Evolutionary conservation across 2,113 vertebrate genomes (phyloP), one percentile per base, ranked within the genome.

Genomic region (Cyprinodon tularosa): DNA sequence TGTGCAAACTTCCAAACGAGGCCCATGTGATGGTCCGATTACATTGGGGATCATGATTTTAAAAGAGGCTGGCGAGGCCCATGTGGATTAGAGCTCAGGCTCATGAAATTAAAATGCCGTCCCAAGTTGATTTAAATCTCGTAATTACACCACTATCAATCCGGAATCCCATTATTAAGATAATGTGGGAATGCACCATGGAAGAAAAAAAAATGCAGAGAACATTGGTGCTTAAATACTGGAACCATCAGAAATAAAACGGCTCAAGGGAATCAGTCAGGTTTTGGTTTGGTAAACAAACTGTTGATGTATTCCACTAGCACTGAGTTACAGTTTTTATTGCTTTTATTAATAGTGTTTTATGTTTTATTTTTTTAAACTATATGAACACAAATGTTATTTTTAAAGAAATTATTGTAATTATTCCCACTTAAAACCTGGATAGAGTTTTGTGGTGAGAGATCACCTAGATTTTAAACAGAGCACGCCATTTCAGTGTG

Each of bases 61-160:
- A 44, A 59, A 44, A 37, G 78, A 71, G 50, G 12, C 60, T 42
- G 57, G 81, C 61, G 70, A 70, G 83, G 64, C 80, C 53, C 37
- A 17, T 29, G 17, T 20, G 12, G 75, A 75, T 88, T 76, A 69
- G 59, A 68, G 60, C 64, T 74, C 45, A 83, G 78, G 66, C 63
- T 62, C 45, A 45, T 29, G 4, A 81, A 74, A 87, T 88, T 84
- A 77, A 71, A 86, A 75, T 67, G 37, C 76, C 12, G 66, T 68
- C 44, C 53, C 48, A 71, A 82, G 87, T 84, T 71, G 64, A 85
- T 90, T 85, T 73, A 76, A 84, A 72, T 72, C 78, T 38, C 38
- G 45, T 85, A 76, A 86, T 88, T 86, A 78, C 71, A 78, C 4
- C 57, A n/a, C 64, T 44, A 70, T 22, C 44, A 77, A 73, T 76